Base-by-base conservation (phyloP, 2,113 vertebrate genomes). In the Passer domesticus region DNA sequence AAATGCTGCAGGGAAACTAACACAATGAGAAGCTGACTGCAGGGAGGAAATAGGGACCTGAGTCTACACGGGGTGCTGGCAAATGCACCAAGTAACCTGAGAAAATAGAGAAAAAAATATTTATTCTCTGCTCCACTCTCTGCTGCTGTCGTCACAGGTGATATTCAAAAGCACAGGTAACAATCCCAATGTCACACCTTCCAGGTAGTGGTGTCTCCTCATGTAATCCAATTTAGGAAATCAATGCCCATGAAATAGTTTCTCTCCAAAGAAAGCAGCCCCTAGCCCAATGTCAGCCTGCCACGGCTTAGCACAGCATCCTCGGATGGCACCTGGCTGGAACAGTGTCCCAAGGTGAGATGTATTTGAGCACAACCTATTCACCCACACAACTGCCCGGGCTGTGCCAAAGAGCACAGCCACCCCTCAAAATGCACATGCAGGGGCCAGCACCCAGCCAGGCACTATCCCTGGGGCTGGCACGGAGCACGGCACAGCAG, bases 301-400 rank as follows among this genome's bases (percentile, higher is more conserved):
- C 10, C 43, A 39, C 52, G 53, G 52, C 67, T 27, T 4, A 6
- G n/a, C 41, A n/a, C 0, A 0, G 19, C 8, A 49, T n/a, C 49
- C 53, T 13, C 0, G 0, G 46, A 8, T 1, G n/a, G 56, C 66
- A 52, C 47, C 62, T 10, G 72, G 27, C 60, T 14, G 2, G 7
- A 7, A 7, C 27, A 13, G 4, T 0, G 43, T 41, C 47, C 37
- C 73, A 11, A 25, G 56, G 1, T 4, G 30, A 25, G 33, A 31
- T 0, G 10, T 22, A 19, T 0, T 1, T 0, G 18, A 74, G 49
- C 2, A 3, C 2, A 4, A 28, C 23, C 18, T 2, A 0, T 6
- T 41, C 15, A 11, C 49, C 12, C 3, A 4, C 31, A 27, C 31
- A 31, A 41, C 44, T 43, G 30, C 23, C 59, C 8, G 2, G 56